Conservation (phyloP, 2,797 vertebrate species). For the Pseudochirops cupreus region DNA sequence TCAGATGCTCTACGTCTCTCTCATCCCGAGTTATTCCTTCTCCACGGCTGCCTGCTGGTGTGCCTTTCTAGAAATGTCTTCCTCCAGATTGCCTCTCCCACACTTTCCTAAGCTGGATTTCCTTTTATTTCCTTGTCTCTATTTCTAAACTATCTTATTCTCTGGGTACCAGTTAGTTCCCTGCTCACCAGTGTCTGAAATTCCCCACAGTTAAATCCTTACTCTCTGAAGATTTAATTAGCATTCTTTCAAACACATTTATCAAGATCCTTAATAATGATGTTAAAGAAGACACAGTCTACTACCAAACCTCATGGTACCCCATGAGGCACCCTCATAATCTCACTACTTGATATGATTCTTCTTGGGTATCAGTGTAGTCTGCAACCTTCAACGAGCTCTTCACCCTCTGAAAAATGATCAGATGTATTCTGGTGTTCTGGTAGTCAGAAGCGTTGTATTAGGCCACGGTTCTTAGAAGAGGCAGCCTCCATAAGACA, state of each 20-base stretch:
- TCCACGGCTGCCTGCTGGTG: background rate
- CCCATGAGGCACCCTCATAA: background rate
- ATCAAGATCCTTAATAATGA: background rate
- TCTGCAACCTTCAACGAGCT: background rate
- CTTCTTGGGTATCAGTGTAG: background rate
- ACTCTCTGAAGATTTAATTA: background rate
- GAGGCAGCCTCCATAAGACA: background rate
- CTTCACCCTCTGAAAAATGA: background rate
- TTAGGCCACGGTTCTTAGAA: background rate
- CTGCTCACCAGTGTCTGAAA: background rate
- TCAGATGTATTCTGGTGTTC: background rate
- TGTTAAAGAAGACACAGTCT: background rate
- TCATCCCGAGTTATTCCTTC: background rate
- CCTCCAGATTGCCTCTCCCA: background rate
- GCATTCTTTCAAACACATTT: background rate
- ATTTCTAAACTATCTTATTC: background rate
- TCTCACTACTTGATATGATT: background rate
- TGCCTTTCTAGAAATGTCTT: background rate
- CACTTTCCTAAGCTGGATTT: background rate
- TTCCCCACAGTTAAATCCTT: background rate
- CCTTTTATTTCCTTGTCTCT: background rate
- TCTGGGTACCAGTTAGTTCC: background rate
- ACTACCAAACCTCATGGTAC: background rate
- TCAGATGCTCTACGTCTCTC: background rate
- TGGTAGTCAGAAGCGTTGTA: background rate